These are phyloP conservation scores for Ditylenchus dipsaci DNA, from an alignment of 1,140 invertebrate species.

Conservation along the genomic window DNA sequence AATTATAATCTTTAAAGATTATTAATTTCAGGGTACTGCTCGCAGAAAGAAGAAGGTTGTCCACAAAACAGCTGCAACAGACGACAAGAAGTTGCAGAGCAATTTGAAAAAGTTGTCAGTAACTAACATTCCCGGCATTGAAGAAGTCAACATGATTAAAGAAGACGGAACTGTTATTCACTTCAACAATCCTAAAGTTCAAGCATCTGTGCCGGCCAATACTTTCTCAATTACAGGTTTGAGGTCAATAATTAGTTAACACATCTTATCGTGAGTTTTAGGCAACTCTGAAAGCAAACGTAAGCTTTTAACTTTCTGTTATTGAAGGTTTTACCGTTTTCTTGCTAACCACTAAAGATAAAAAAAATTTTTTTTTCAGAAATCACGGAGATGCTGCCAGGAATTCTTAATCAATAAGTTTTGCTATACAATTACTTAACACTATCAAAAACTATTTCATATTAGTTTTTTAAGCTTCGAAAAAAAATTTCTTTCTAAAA, in stretches of 20 bases:
- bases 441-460: no score
- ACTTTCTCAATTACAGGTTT: conserved; percentile 79
- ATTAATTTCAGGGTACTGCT: conserved; percentile 72
- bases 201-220: conserved; percentile 85
- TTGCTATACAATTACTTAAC: no score
- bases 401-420: conserved; percentile 79
- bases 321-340: no score
- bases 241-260: conserved; percentile 12
- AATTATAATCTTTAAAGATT: conserved; percentile 5
- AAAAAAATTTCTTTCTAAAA: no score
- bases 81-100: conserved; percentile 97
- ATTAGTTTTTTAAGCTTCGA: no score
- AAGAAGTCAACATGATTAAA: conserved; percentile 99
- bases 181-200: conserved; percentile 99
- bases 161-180: conserved; percentile 98
- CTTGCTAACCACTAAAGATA: background rate
- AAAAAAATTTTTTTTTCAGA: conserved; percentile 60
- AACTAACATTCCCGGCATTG: conserved; percentile 94
- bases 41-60: conserved; percentile 99
- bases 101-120: conserved; percentile 95
- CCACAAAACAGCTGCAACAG: conserved; percentile 92
- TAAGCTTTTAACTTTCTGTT: conserved; percentile 21
- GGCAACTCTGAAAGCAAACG: conserved; percentile 10
- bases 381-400: conserved; percentile 90
- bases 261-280: background rate